Conservation (phyloP, 2,797 vertebrate species). For the Pipistrellus pygmaeus region DNA sequence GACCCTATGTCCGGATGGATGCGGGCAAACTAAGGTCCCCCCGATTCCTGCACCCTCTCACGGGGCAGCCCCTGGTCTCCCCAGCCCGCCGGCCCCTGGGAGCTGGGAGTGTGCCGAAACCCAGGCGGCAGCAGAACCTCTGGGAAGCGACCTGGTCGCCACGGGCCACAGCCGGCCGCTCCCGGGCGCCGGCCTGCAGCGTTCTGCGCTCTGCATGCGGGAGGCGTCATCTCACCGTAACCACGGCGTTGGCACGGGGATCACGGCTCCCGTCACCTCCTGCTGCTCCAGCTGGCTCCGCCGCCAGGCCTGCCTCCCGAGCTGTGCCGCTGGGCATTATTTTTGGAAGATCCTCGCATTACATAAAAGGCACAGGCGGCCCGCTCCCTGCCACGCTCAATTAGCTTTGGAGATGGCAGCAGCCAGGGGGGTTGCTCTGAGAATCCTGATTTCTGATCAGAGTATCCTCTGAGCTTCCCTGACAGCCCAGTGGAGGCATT, state of each 20-base stretch:
- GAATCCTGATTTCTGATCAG: constrained; percentile 51
- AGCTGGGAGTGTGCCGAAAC: background rate
- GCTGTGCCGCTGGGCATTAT: constrained; percentile 32
- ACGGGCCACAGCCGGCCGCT: background rate
- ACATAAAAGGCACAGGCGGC: constrained; percentile 64
- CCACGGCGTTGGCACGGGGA: background rate
- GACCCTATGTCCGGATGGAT: accelerated
- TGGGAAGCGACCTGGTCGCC: background rate
- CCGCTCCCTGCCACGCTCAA: constrained; percentile 41
- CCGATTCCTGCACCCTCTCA: background rate
- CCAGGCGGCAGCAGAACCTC: background rate
- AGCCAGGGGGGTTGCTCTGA: constrained; percentile 6
- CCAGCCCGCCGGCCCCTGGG: background rate
- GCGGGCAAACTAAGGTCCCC: background rate
- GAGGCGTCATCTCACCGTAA: background rate
- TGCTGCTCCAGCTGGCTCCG: constrained; percentile 44
- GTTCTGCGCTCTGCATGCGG: background rate
- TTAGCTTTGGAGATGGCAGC: constrained; percentile 49
- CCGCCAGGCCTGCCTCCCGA: background rate
- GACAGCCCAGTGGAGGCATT: background rate
- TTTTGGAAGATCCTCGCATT: constrained; percentile 73
- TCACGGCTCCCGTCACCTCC: constrained; percentile 12
- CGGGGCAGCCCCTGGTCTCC: background rate
- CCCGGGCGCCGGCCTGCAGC: background rate
- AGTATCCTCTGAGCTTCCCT: background rate